Base-by-base conservation (phyloP, 2,113 vertebrate genomes). In the Murina feae region DNA sequence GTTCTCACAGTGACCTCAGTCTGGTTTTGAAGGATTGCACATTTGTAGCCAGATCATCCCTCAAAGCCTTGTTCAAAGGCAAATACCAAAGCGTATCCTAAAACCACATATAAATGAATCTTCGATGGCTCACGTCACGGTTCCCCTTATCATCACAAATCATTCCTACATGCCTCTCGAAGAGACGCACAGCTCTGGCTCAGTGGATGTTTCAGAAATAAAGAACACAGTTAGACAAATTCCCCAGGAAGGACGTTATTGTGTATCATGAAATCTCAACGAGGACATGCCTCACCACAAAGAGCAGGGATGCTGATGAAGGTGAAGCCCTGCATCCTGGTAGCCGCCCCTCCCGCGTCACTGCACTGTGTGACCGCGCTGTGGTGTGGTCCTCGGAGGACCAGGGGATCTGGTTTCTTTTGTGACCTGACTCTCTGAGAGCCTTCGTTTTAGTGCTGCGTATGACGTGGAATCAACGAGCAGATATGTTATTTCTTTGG, bases 71-170 rank as follows among this genome's bases (percentile, higher is more conserved):
- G 49, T 74, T 85, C 47, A 55, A 89, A 91, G 71, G 39, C 37
- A 94, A 84, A 93, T 80, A 60, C 44, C 47, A 97, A 60, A 94
- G 89, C 28, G 53, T 90, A 63, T 89, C 58, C 76, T 69, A 65
- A 86, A 80, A 83, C 28, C 51, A 91, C 95, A 79, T 80, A 25
- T 53, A 86, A 87, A 37, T 14, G 10, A 51, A 39, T 80, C 94
- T 96, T 86, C 76, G 75, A 53, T 60, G 92, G 58, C 60, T 89
- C 44, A 42, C 37, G 66, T 76, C 80, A 25, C 37, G 7, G 5
- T 55, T 94, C 4, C 74, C 13, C 47, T 88, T 51, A 21, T 78
- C 49, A 71, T 72, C 44, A 49, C 35, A 92, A 42, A 35, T 74
- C 80, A 65, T 60, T 91, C 60, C 55, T 83, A 16, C 23, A 37